Evolutionary conservation across 2,113 vertebrate species (phyloP).

Genomic region (Albula goreensis): DNA sequence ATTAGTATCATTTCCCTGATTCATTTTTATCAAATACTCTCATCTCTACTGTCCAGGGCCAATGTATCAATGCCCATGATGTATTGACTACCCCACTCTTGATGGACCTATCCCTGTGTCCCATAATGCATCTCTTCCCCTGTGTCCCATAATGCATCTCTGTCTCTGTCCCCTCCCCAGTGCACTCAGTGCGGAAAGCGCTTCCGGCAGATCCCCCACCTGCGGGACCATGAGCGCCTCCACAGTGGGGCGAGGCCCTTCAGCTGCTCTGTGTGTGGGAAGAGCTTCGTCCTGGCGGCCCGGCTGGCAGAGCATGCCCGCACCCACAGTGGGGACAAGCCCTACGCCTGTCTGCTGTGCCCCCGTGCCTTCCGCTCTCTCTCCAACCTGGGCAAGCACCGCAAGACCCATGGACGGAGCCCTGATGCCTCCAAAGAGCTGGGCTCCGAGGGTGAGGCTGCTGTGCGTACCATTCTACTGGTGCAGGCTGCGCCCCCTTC

Average conservation of each 20-base stretch:
- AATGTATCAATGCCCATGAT: too few species aligned
- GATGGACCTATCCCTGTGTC: background rate
- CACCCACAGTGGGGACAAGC: slow-evolving; percentile 47
- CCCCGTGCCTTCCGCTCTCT: slow-evolving; percentile 38
- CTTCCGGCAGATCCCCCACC: slow-evolving; percentile 47
- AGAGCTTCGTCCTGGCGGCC: slow-evolving; percentile 41
- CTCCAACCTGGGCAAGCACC: slow-evolving; percentile 48
- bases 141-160: background rate
- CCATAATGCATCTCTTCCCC: background rate
- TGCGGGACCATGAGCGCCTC: slow-evolving; percentile 41
- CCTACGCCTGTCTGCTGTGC: slow-evolving; percentile 39
- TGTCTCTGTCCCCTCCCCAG: slow-evolving; percentile 2
- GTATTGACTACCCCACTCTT: too few species aligned
- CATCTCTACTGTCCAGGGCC: too few species aligned
- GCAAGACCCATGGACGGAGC: slow-evolving; percentile 35
- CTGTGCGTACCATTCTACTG: slow-evolving; percentile 35
- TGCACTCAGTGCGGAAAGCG: slow-evolving; percentile 41
- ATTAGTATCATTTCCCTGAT: too few species aligned
- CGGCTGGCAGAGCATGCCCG: slow-evolving; percentile 45
- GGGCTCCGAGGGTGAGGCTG: slow-evolving; percentile 6
- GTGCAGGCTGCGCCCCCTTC: slow-evolving; percentile 17
- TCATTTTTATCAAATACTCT: too few species aligned
- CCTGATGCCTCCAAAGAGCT: background rate
- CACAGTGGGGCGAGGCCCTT: slow-evolving; percentile 38
- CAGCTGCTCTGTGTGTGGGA: slow-evolving; percentile 35